Evolutionary conservation across 2,797 vertebrate species (phyloP).

Genomic region (Kryptopterus vitreolus): DNA sequence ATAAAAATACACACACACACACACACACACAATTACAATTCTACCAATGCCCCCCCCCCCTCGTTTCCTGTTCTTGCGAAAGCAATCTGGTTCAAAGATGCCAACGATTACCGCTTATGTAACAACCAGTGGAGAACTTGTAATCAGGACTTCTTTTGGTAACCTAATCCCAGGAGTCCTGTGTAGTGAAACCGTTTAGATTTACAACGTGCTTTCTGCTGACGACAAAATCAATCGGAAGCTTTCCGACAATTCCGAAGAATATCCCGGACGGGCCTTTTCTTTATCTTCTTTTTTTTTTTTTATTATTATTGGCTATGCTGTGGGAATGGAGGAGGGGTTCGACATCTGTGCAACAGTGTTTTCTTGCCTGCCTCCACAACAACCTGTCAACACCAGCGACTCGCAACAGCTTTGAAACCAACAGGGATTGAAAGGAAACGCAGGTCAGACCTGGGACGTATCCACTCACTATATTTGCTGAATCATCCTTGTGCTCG

Average conservation of each 20-base stretch:
- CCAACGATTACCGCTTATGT: constrained; percentile 32
- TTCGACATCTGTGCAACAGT: not conserved
- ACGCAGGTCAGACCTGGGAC: constrained; percentile 36
- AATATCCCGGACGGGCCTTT: not conserved
- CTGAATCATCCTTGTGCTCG: not conserved
- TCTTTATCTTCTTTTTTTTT: not conserved
- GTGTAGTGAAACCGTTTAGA: not conserved
- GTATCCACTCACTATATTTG: not conserved
- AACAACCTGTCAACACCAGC: constrained; percentile 40
- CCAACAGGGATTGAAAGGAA: constrained; percentile 31
- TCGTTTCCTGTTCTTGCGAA: constrained; percentile 20
- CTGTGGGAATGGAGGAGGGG: not conserved
- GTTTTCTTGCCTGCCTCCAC: constrained; percentile 35
- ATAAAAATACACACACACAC: constrained; percentile 19
- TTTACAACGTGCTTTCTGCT: not conserved
- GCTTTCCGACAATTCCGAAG: not conserved
- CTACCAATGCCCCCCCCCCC: not conserved
- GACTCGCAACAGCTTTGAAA: constrained; percentile 42
- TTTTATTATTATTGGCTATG: not conserved
- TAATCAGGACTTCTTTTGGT: constrained; percentile 5
- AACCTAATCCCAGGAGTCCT: not conserved
- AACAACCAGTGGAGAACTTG: constrained; percentile 13
- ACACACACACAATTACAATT: constrained; percentile 6
- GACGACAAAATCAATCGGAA: not conserved
- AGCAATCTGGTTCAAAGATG: constrained; percentile 8